A percentile compares a stretch with the other conserved stretches of the same genome.
Conservation (phyloP, 2,113 vertebrate genomes). For the Penelope pileata region DNA sequence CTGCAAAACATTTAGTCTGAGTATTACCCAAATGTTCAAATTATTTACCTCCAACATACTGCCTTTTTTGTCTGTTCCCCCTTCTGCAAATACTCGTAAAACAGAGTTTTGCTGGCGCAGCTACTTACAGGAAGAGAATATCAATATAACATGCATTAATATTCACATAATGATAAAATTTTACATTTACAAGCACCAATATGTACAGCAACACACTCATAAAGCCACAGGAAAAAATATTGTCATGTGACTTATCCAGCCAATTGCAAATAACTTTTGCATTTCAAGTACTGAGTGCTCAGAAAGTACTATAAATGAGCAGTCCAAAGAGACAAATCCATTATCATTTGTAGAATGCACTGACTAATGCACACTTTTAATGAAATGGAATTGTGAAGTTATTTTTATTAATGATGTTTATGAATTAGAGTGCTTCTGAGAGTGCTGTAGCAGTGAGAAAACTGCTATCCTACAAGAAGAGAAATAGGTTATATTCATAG, state of each 20-base stretch:
- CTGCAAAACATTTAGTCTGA: background rate
- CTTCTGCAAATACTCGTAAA: slow-evolving; percentile 26
- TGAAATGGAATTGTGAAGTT: slow-evolving; percentile 7
- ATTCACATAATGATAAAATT: slow-evolving; percentile 7
- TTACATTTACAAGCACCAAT: background rate
- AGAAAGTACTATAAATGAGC: background rate
- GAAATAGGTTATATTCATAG: background rate
- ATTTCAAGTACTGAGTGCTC: background rate
- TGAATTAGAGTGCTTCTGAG: background rate
- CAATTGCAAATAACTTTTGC: background rate
- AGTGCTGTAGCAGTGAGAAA: background rate
- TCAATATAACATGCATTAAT: background rate
- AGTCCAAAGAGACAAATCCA: slow-evolving; percentile 33
- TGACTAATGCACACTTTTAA: slow-evolving; percentile 19
- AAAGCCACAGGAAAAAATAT: background rate
- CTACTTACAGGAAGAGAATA: background rate
- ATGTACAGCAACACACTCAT: background rate
- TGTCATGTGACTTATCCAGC: background rate
- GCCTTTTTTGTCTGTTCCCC: background rate
- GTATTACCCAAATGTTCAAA: background rate
- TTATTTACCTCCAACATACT: slow-evolving; percentile 27
- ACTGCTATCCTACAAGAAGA: background rate
- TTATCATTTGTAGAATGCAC: slow-evolving; percentile 2
- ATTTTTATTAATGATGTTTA: slow-evolving; percentile 48
- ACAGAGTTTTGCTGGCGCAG: background rate